Evolutionary conservation across 2,113 vertebrate species (phyloP), one percentile per base, ranked within the genome.

Genomic region (Ornithorhynchus anatinus): DNA sequence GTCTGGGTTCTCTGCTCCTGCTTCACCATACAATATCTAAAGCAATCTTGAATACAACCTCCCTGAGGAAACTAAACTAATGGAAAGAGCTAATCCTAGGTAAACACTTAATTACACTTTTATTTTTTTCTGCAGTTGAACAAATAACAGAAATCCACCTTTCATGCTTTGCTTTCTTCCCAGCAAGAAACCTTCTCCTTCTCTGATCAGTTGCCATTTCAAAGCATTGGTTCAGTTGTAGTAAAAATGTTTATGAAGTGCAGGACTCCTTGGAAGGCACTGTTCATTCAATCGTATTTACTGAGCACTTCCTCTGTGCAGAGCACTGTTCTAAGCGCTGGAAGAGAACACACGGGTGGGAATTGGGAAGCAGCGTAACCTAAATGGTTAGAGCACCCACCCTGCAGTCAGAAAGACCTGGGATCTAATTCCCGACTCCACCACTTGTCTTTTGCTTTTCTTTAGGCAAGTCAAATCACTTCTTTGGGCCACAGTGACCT

Each of bases 101-200:
- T 48, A 81, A 86, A 85, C 56, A 81, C 71, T 86, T 88, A 85
- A 87, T 82, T 83, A 83, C 70, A 60, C 32, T 68, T 35, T 59
- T 78, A 59, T 42, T 56, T 82, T 82, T 69, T 53, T 14, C 53
- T 19, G 17, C 15, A 5, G 22, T 39, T 43, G 52, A 71, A 44
- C n/a, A 36, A 10, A 23, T 45, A 54, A 67, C 72, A 45, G 71
- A 71, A 58, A 76, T 45, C 45, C 53, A 53, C 15, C 22, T 62
- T 45, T 60, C 38, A 48, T 17, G 9, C 10, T 20, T 11, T 45
- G 77, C 12, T 36, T 69, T 64, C 36, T 44, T 62, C 66, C 50
- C 66, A 63, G 29, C 23, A 56, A 40, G 43, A 25, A 1, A 40
- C 39, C 31, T 61, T 7, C 13, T 0, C 0, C 23, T 76, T 31